phyloP scores from a whole-genome alignment of 2,113 vertebrate genomes.

The Xiphorhynchus elegans region DNA sequence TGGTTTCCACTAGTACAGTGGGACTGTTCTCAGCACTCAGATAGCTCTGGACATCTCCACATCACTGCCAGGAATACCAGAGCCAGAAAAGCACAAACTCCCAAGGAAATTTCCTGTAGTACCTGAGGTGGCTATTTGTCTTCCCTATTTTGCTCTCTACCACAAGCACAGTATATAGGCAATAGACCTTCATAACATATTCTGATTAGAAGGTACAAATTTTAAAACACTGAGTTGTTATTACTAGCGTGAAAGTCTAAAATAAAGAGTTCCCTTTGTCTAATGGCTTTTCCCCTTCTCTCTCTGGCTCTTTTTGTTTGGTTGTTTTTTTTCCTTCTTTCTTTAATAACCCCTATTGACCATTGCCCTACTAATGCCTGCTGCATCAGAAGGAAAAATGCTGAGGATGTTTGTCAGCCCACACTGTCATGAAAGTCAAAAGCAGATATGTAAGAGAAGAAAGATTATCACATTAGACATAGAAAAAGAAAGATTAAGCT shows the following conservation, averaged over 20 bases:
- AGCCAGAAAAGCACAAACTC: not conserved
- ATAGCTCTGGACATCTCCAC: not conserved
- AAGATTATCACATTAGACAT: conserved; percentile 62
- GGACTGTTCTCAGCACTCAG: not conserved
- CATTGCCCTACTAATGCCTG: conserved; percentile 26
- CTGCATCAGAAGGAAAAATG: conserved; percentile 31
- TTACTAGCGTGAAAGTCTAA: not conserved
- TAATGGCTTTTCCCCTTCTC: not conserved
- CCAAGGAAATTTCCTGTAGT: not conserved
- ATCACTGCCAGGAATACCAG: not conserved
- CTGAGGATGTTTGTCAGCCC: conserved; percentile 57
- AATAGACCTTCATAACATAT: not conserved
- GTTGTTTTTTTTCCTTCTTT: accelerated
- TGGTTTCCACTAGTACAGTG: not conserved
- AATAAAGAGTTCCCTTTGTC: not conserved
- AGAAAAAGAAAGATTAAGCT: conserved; percentile 65
- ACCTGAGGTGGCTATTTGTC: not conserved
- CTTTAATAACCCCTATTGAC: conserved; percentile 27
- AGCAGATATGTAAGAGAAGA: conserved; percentile 60
- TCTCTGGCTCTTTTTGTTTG: accelerated
- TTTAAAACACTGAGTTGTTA: not conserved
- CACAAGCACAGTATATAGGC: not conserved
- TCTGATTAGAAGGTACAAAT: not conserved
- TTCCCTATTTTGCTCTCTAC: not conserved
- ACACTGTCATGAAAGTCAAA: conserved; percentile 52